A percentile compares a stretch with the other conserved stretches of the same genome.
These are phyloP conservation scores for Drosophila leonis DNA, from an alignment of 2,888 invertebrate genomes.

Conservation along the genomic window DNA sequence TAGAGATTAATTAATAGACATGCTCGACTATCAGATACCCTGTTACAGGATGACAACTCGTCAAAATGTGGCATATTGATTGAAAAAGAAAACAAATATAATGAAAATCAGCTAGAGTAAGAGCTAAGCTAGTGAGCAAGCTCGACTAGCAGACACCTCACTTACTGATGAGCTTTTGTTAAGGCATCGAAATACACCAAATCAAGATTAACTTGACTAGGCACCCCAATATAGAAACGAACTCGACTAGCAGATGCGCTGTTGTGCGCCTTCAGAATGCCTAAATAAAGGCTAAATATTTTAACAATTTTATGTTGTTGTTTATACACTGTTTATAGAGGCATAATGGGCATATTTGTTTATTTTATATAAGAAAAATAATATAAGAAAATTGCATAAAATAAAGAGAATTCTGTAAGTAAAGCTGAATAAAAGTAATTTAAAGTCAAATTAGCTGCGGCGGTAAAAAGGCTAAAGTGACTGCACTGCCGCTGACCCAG, in stretches of 20 bases:
- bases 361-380: background rate
- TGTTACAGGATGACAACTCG: background rate
- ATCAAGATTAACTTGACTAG: background rate
- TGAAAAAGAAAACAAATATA: background rate
- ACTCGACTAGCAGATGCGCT: background rate
- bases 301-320: background rate
- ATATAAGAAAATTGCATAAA: background rate
- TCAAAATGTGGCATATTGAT: background rate
- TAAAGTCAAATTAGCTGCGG: background rate
- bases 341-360: background rate
- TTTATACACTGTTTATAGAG: background rate
- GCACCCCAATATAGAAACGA: background rate
- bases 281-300: background rate
- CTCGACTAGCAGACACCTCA: background rate
- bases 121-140: background rate
- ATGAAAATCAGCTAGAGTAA: background rate
- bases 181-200: background rate
- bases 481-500: constrained; percentile 32
- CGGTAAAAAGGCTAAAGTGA: constrained; percentile 6
- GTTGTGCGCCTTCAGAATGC: background rate
- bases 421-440: background rate
- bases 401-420: background rate
- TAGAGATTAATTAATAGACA: background rate
- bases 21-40: background rate
- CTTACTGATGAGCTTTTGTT: background rate